A percentile compares a stretch with the other conserved stretches of the same genome.
Conservation (phyloP, 1,140 invertebrate genomes). For the Brachionus angularis region DNA sequence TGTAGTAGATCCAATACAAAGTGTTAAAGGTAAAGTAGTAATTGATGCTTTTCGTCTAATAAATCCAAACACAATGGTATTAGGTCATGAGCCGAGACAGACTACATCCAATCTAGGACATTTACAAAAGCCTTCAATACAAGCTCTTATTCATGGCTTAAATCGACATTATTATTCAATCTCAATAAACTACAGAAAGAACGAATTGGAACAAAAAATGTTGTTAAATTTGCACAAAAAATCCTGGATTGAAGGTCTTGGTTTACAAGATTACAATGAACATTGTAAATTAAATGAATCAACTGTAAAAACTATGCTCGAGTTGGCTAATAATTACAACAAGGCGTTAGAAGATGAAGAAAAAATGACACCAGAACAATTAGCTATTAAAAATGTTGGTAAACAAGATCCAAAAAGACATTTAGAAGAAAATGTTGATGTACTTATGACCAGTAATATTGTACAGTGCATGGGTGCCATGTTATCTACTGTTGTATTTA, state of each 20-base stretch:
- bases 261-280: constrained; percentile 85
- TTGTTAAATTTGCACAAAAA: constrained; percentile 96
- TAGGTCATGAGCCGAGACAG: constrained; percentile 95
- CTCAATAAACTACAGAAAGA: constrained; percentile 98
- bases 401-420: constrained; percentile 99
- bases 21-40: constrained; percentile 79
- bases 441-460: constrained; percentile 95
- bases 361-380: constrained; percentile 98
- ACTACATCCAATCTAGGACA: constrained; percentile 98
- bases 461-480: constrained; percentile 96
- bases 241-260: constrained; percentile 97
- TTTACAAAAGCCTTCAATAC: constrained; percentile 97
- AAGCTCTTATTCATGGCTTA: constrained; percentile 93
- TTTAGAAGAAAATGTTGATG: constrained; percentile 95
- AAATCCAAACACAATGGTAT: constrained; percentile 97
- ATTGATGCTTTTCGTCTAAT: constrained; percentile 71
- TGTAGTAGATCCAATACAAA: constrained; percentile 98
- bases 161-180: constrained; percentile 99
- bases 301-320: constrained; percentile 91
- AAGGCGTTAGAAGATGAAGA: constrained; percentile 98
- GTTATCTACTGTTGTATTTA: constrained; percentile 94
- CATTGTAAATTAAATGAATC: constrained; percentile 80
- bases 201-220: constrained; percentile 98
- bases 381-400: constrained; percentile 98
- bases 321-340: constrained; percentile 95